Base-by-base conservation (phyloP, 1,140 invertebrate genomes). In the Drosophila saltans region DNA sequence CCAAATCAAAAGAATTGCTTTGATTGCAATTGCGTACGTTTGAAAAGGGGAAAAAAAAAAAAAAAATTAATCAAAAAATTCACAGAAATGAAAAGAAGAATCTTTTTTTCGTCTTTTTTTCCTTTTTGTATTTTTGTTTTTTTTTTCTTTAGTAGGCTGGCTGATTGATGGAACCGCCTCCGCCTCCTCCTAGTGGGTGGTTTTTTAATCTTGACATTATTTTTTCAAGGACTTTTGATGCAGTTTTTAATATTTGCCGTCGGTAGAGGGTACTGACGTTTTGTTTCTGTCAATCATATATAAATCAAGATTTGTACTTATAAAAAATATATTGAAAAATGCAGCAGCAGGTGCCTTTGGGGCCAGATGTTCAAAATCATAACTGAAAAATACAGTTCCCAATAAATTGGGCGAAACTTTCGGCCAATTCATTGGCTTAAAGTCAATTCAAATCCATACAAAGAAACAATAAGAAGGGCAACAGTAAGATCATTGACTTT, bases 31-130 rank as follows among this genome's bases (percentile, higher is more conserved):
- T 75, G 71, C 64, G 57, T 75, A 57, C 74, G 59, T 33, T 67
- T 75, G 52, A 59, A 72, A 48, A 45, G 48, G 43, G 30, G 0
- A 36, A 5, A 36, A 36, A 10, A 69, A 61, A 59, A 58, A 40
- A 62, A 73, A 66, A 63, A 78, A 81, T 73, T 81, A 81, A 81
- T 81, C 79, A 81, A 66, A 81, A 81, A 61, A 69, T 57, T 56
- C 72, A 45, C 55, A 41, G 64, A 45, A 77, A 77, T 65, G 33
- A 28, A 73, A 40, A 48, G 52, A 61, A 39, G 45, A 24, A 24
- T 48, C 21, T 2, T 24, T 24, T 48, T 48, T 48, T 21, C 21
- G 24, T 1, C 21, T 8, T 24, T 48, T 48, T 21, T 48, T 21
- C 21, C 6, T 1, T 48, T 61, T 36, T 16, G 57, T 48, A 8